Conservation (phyloP, 1,140 invertebrate species). For the Belonocnema kinseyi region DNA sequence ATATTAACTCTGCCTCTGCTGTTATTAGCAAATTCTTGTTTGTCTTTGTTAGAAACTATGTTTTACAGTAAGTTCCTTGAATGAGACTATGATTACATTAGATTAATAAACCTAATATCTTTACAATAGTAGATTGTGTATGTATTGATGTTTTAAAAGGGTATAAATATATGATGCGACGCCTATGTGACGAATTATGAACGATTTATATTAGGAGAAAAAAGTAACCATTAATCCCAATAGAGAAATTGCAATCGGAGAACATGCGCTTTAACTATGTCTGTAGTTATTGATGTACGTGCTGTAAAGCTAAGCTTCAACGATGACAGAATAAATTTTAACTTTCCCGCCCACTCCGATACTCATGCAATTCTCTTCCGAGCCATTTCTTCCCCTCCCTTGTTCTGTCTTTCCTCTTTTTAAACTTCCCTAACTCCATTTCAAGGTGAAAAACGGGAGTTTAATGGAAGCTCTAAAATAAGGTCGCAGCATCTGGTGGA, state of each 20-base stretch:
- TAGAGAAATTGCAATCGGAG: slow-evolving; percentile 24
- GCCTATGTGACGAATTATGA: too few relatives aligned
- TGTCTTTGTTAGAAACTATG: too few relatives aligned
- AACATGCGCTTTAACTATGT: background rate
- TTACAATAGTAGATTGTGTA: too few relatives aligned
- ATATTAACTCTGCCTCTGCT: too few relatives aligned
- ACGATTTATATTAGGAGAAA: too few relatives aligned
- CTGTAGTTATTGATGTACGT: slow-evolving; percentile 19
- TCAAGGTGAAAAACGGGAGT: background rate
- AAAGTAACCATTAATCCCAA: background rate
- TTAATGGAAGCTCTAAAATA: background rate
- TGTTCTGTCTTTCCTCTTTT: slow-evolving; percentile 5
- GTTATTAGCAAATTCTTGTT: too few relatives aligned
- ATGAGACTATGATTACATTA: too few relatives aligned
- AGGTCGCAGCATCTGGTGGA: background rate
- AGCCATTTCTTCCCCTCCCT: background rate
- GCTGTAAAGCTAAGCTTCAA: slow-evolving; percentile 19
- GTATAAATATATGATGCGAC: too few relatives aligned
- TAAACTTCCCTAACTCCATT: background rate
- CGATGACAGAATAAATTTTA: slow-evolving; percentile 25
- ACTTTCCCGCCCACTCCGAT: slow-evolving; percentile 18
- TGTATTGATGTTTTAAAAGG: too few relatives aligned
- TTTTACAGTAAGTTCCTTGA: too few relatives aligned
- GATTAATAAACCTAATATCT: too few relatives aligned
- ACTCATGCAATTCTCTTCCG: slow-evolving; percentile 11